phyloP scores from a whole-genome alignment of 2,113 vertebrate genomes.

The Reinhardtius hippoglossoides region DNA sequence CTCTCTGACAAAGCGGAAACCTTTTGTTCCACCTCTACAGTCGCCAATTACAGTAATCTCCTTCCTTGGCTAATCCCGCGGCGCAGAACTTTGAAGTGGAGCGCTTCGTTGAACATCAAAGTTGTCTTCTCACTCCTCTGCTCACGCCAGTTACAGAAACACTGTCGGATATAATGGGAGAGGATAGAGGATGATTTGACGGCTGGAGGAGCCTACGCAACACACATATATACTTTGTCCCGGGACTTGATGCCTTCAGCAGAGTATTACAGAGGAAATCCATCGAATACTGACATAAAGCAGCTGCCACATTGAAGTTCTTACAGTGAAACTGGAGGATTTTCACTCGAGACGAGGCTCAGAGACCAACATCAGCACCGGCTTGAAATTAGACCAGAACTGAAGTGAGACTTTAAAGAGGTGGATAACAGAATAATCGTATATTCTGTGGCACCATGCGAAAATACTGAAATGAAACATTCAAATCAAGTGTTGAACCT shows the following conservation, averaged over 20 bases:
- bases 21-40: constrained; percentile 69
- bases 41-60: constrained; percentile 75
- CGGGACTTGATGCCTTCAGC: constrained; percentile 1
- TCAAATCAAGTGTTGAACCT: too few species aligned
- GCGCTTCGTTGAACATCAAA: constrained; percentile 67
- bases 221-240: constrained; percentile 15
- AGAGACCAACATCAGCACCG: background rate
- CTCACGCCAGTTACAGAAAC: constrained; percentile 15
- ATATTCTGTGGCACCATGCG: background rate
- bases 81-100: constrained; percentile 64
- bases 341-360: background rate
- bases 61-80: constrained; percentile 62
- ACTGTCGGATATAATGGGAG: constrained; percentile 27
- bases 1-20: constrained; percentile 48
- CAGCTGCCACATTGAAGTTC: background rate
- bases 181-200: constrained; percentile 30
- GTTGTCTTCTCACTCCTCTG: constrained; percentile 44
- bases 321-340: background rate
- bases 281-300: constrained; percentile 8
- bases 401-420: background rate
- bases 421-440: background rate
- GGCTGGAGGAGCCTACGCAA: constrained; percentile 22
- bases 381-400: background rate
- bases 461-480: too few species aligned
- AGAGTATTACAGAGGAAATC: constrained; percentile 21